Evolutionary conservation across 1,140 invertebrate genomes (phyloP).

Genomic region (Aradophagus sp.): DNA sequence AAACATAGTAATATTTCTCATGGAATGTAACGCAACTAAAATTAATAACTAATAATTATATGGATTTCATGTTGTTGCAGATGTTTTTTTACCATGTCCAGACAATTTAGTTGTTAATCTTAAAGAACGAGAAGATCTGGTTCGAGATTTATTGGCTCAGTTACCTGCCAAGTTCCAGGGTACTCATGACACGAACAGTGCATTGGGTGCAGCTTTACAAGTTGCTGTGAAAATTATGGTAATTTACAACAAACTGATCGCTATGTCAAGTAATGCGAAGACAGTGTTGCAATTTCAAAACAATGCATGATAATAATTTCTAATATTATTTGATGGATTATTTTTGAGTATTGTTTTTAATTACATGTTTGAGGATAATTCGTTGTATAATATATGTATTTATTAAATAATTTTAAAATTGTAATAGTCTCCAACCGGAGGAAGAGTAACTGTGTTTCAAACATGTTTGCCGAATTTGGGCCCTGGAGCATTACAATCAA

Average conservation of each 20-base stretch:
- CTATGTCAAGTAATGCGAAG: too few relatives aligned
- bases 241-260: slow-evolving; percentile 23
- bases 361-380: too few relatives aligned
- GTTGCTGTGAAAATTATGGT: slow-evolving; percentile 95
- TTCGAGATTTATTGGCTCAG: slow-evolving; percentile 86
- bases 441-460: slow-evolving; percentile 95
- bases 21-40: too few relatives aligned
- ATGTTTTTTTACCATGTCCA: slow-evolving; percentile 90
- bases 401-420: background rate
- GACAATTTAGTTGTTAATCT: slow-evolving; percentile 96
- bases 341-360: too few relatives aligned
- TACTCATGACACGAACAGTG: slow-evolving; percentile 85
- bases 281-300: too few relatives aligned
- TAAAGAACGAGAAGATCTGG: slow-evolving; percentile 85
- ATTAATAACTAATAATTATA: background rate
- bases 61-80: slow-evolving; percentile 69
- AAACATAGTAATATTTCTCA: too few relatives aligned
- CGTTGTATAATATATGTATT: too few relatives aligned
- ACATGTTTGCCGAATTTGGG: slow-evolving; percentile 93
- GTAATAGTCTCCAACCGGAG: slow-evolving; percentile 88
- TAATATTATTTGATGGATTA: too few relatives aligned
- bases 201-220: slow-evolving; percentile 93
- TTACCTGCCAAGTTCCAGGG: slow-evolving; percentile 86
- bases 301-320: too few relatives aligned
- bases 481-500: slow-evolving; percentile 85